These are phyloP conservation scores for Craterocephalus amniculus DNA, from an alignment of 2,797 vertebrate species.

Conservation along the genomic window DNA sequence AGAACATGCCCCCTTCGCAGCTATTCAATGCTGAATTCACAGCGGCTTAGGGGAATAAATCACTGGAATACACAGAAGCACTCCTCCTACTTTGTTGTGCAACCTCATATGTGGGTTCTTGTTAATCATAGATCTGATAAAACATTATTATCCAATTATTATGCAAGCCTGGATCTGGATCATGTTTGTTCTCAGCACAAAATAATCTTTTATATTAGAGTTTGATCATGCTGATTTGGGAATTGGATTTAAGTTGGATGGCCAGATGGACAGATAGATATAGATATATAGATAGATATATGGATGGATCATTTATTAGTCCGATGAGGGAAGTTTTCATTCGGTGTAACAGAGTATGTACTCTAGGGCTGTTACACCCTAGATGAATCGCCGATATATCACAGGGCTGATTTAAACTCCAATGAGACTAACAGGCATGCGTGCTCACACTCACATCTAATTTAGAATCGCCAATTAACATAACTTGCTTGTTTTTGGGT, in stretches of 20 bases:
- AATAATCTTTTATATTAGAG: neutral
- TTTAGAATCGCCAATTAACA: neutral
- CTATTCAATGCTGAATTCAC: conserved; percentile 29
- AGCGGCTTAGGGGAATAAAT: conserved; percentile 49
- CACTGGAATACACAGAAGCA: conserved; percentile 47
- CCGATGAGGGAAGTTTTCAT: no score
- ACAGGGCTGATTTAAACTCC: neutral
- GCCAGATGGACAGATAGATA: neutral
- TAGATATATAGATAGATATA: neutral
- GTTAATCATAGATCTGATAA: conserved; percentile 32
- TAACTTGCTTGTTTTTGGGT: neutral
- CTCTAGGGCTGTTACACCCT: neutral
- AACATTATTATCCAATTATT: conserved; percentile 26
- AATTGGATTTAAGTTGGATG: neutral
- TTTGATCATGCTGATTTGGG: neutral
- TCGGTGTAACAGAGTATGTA: neutral
- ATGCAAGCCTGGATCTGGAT: conserved; percentile 13
- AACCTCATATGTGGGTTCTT: conserved; percentile 55
- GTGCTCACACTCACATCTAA: neutral
- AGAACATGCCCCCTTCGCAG: conserved; percentile 13
- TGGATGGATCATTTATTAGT: neutral
- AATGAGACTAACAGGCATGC: neutral
- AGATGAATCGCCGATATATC: neutral
- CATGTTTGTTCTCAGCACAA: neutral
- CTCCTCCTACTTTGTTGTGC: conserved; percentile 57